phyloP scores from a whole-genome alignment of 2,888 invertebrate genomes.

The Latrodectus hesperus region DNA sequence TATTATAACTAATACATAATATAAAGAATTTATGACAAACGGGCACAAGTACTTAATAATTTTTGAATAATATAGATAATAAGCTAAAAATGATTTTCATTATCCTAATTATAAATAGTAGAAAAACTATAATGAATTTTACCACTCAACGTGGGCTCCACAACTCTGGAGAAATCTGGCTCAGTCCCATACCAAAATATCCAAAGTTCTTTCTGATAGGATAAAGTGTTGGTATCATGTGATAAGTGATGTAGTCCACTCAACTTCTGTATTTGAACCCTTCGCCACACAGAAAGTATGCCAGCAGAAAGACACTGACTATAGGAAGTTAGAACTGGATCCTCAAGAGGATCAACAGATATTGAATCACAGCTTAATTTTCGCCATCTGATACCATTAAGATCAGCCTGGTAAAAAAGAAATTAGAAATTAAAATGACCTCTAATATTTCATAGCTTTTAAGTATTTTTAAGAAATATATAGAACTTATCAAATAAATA shows the following conservation, averaged over 20 bases:
- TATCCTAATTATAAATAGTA: no score
- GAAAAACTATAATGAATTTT: constrained; percentile 76
- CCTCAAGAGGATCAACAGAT: constrained; percentile 82
- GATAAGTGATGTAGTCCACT: constrained; percentile 78
- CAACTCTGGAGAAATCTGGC: constrained; percentile 88
- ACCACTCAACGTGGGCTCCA: constrained; percentile 91
- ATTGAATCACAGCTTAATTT: constrained; percentile 89
- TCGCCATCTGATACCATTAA: constrained; percentile 99
- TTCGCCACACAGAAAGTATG: constrained; percentile 98
- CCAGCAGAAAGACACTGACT: constrained; percentile 90
- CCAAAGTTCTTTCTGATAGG: constrained; percentile 91
- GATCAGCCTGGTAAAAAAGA: constrained; percentile 85
- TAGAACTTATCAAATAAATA: no score
- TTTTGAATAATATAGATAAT: no score
- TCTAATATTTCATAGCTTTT: no score
- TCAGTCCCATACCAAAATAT: constrained; percentile 99
- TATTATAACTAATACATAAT: no score
- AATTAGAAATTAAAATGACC: background rate
- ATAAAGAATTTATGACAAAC: no score
- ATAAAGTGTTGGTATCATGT: constrained; percentile 33
- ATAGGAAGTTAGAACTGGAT: constrained; percentile 92
- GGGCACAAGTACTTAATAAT: no score
- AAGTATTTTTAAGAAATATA: no score
- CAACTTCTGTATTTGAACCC: constrained; percentile 86
- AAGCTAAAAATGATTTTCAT: no score